These are phyloP conservation scores for Aromia moschata DNA, from an alignment of 2,888 invertebrate genomes.

Conservation along the genomic window DNA sequence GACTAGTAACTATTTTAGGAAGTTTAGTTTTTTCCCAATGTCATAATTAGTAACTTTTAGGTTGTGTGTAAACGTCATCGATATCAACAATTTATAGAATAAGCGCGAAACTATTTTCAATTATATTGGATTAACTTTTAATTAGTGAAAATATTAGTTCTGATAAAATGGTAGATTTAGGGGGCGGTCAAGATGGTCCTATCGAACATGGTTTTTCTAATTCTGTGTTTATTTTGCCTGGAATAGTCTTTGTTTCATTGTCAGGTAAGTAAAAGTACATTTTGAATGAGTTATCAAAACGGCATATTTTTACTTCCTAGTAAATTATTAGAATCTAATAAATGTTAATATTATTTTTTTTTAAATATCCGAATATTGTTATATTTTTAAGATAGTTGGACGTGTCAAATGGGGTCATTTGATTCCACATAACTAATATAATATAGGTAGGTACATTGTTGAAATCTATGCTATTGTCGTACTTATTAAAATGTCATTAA, in stretches of 20 bases:
- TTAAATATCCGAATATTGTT: too few species aligned
- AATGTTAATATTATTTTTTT: too few species aligned
- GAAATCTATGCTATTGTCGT: too few species aligned
- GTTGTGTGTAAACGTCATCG: constrained; percentile 17
- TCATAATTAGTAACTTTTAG: constrained; percentile 10
- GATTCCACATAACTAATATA: background rate
- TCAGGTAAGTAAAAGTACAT: constrained; percentile 79
- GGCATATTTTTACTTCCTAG: too few species aligned
- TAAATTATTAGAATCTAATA: background rate
- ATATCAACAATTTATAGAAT: constrained; percentile 18
- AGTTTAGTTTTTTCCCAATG: constrained; percentile 8
- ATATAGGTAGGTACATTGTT: background rate
- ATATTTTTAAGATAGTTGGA: background rate
- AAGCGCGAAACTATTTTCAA: constrained; percentile 19
- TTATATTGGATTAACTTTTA: background rate
- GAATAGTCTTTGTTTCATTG: constrained; percentile 79
- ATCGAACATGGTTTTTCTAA: constrained; percentile 90
- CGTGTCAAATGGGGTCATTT: background rate
- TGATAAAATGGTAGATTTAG: constrained; percentile 80
- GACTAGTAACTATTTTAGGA: too few species aligned
- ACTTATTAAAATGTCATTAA: too few species aligned
- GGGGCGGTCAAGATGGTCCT: constrained; percentile 80
- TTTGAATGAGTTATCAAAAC: too few species aligned
- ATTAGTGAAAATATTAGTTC: background rate
- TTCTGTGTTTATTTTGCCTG: constrained; percentile 86